Conservation (phyloP, 2,888 invertebrate species). For the Limnephilus marmoratus region DNA sequence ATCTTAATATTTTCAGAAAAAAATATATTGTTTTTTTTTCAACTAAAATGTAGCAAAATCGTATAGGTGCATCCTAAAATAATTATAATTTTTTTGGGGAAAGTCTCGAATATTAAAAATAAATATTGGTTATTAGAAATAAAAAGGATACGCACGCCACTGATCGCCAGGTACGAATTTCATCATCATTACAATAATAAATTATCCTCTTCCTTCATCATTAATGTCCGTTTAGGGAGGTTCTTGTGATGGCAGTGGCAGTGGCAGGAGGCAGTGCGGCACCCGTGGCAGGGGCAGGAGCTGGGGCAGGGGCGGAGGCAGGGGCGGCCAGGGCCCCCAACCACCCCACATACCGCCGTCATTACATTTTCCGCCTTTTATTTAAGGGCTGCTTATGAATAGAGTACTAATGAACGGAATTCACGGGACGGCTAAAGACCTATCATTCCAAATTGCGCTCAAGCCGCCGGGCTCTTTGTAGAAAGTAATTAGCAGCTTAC, state of each 20-base stretch:
- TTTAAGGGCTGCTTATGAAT: conserved; percentile 66
- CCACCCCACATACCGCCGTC: conserved; percentile 49
- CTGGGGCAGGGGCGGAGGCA: neutral
- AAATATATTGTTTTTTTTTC: too few species aligned
- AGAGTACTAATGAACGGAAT: conserved; percentile 65
- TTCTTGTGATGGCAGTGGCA: neutral
- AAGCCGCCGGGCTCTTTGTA: conserved; percentile 14
- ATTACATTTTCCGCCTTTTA: conserved; percentile 62
- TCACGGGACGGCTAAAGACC: conserved; percentile 49
- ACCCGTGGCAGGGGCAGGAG: conserved; percentile 3
- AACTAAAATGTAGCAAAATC: too few species aligned
- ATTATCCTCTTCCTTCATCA: conserved; percentile 25
- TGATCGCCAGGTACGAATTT: conserved; percentile 1
- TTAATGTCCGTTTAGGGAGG: conserved; percentile 52
- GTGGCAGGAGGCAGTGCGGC: neutral
- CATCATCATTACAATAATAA: neutral
- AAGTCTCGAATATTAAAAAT: too few species aligned
- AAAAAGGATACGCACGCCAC: neutral
- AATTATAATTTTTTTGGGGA: too few species aligned
- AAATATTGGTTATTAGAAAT: too few species aligned
- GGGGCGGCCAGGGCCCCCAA: neutral
- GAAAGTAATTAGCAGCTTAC: conserved; percentile 34
- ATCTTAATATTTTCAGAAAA: too few species aligned
- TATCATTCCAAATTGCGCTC: conserved; percentile 35
- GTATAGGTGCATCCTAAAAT: too few species aligned